Conservation (phyloP, 2,797 vertebrate species). For the Thunnus albacares region DNA sequence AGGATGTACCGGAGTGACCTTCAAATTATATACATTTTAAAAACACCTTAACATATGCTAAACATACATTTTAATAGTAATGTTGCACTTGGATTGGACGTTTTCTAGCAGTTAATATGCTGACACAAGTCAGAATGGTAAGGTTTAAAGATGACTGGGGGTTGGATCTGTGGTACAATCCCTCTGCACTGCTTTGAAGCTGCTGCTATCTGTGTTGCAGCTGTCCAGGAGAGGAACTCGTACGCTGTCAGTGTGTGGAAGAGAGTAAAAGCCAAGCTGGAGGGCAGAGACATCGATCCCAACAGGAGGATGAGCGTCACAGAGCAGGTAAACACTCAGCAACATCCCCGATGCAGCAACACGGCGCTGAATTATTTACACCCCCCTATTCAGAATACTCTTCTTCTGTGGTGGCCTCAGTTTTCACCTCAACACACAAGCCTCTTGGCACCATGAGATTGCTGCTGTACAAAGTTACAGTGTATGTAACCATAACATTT, state of each 20-base stretch:
- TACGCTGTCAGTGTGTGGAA: constrained; percentile 99
- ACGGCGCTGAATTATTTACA: too few species aligned
- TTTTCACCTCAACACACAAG: too few species aligned
- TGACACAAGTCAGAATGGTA: background rate
- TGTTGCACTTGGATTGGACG: too few species aligned
- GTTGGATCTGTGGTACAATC: background rate
- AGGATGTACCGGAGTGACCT: background rate
- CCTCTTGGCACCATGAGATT: too few species aligned
- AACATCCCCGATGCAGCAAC: too few species aligned
- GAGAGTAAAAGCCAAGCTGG: constrained; percentile 98
- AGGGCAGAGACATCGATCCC: constrained; percentile 96
- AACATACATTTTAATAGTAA: too few species aligned
- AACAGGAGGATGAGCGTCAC: constrained; percentile 98
- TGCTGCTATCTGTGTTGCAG: constrained; percentile 73
- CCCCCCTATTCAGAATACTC: too few species aligned
- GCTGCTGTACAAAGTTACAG: too few species aligned
- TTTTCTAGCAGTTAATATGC: background rate
- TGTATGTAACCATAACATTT: too few species aligned
- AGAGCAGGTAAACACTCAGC: constrained; percentile 90
- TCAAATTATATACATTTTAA: too few species aligned
- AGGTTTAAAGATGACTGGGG: background rate
- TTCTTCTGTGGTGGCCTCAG: too few species aligned
- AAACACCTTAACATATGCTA: too few species aligned
- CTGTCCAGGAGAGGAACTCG: constrained; percentile 98
- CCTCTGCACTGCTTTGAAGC: background rate